Conservation (phyloP, 2,888 invertebrate genomes). For the Morpho achilles region DNA sequence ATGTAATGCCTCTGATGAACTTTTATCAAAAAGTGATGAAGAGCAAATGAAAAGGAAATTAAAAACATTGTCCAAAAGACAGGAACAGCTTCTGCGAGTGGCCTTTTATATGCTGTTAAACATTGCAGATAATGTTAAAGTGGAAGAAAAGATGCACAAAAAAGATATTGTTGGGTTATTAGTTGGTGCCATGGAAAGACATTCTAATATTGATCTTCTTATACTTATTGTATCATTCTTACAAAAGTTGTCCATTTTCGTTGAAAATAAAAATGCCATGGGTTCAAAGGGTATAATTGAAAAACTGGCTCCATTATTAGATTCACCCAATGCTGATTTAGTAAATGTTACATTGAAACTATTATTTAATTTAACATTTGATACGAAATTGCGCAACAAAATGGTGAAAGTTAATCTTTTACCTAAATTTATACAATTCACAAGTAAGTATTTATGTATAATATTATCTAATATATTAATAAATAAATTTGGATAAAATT, state of each 20-base stretch:
- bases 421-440: constrained; percentile 92
- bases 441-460: constrained; percentile 79
- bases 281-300: constrained; percentile 88
- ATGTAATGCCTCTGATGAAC: constrained; percentile 71
- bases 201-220: constrained; percentile 90
- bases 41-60: constrained; percentile 88
- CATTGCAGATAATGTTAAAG: constrained; percentile 95
- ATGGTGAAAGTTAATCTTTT: constrained; percentile 94
- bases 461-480: not conserved
- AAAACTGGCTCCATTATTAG: constrained; percentile 89
- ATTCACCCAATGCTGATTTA: constrained; percentile 82
- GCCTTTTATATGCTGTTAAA: constrained; percentile 96
- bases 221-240: constrained; percentile 95
- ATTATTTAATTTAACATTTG: constrained; percentile 97
- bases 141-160: constrained; percentile 98
- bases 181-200: constrained; percentile 92
- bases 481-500: no score
- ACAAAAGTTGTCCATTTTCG: constrained; percentile 95
- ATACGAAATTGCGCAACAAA: constrained; percentile 89
- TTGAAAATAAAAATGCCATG: constrained; percentile 97
- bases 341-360: constrained; percentile 92
- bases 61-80: constrained; percentile 91
- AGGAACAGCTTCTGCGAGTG: constrained; percentile 94
- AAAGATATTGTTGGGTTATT: constrained; percentile 94
- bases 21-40: constrained; percentile 81